Evolutionary conservation across 1,140 invertebrate species (phyloP).

Genomic region (Stegodyphus dumicola): DNA sequence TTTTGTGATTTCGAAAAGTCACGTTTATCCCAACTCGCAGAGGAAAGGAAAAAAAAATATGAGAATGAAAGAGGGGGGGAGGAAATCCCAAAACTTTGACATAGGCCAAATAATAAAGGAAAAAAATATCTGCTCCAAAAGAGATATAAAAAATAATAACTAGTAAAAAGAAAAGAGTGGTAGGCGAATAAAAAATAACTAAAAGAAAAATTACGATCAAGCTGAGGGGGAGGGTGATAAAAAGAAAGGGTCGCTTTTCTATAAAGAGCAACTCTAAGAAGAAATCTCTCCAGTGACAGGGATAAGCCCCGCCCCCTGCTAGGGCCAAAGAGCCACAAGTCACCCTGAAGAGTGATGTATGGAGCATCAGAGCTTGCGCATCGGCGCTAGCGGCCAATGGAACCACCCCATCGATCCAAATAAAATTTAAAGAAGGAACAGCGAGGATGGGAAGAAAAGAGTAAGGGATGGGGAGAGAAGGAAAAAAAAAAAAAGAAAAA

Average conservation of each 20-base stretch:
- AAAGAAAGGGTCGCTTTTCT: slow-evolving; percentile 38
- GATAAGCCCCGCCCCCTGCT: slow-evolving; percentile 12
- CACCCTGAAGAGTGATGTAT: slow-evolving; percentile 52
- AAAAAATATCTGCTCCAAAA: slow-evolving; percentile 4
- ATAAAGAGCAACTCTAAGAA: slow-evolving; percentile 50
- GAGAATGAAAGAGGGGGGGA: background rate
- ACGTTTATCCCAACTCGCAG: no score
- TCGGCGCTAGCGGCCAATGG: slow-evolving; percentile 32
- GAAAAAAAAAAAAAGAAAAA: background rate
- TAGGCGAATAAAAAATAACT: slow-evolving; percentile 24
- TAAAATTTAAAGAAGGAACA: slow-evolving; percentile 55
- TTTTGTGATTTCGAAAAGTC: no score
- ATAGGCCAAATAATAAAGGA: background rate
- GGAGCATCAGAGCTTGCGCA: slow-evolving; percentile 49
- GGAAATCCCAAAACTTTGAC: background rate
- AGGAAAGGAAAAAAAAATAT: no score
- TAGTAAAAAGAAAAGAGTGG: background rate
- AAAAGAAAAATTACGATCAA: slow-evolving; percentile 1
- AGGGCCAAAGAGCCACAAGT: slow-evolving; percentile 55
- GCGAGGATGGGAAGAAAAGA: slow-evolving; percentile 17
- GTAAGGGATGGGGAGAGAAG: slow-evolving; percentile 11
- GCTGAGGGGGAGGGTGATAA: background rate
- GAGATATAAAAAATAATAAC: slow-evolving; percentile 13
- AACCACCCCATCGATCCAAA: slow-evolving; percentile 45
- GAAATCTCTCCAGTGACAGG: slow-evolving; percentile 58